Conservation (phyloP, 1,140 invertebrate species). For the Vollenhovia emeryi region DNA sequence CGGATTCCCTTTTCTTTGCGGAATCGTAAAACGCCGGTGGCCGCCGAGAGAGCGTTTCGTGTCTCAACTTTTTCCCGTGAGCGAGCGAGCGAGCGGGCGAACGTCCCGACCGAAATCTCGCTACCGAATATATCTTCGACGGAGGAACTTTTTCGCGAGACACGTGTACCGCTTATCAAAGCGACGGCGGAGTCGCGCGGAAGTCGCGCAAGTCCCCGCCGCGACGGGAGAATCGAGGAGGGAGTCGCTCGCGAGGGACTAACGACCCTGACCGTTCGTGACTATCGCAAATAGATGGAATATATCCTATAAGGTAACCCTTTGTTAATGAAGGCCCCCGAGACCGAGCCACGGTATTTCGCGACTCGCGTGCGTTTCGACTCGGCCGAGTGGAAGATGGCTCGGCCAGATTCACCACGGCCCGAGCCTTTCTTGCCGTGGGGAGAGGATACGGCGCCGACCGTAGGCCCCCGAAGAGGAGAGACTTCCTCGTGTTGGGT, state of each 20-base stretch:
- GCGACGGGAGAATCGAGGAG: slow-evolving; percentile 46
- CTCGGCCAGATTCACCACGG: slow-evolving; percentile 63
- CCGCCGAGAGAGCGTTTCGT: background rate
- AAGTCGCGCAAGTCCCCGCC: slow-evolving; percentile 3
- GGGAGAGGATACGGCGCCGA: slow-evolving; percentile 43
- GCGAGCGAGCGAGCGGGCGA: background rate
- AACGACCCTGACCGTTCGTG: slow-evolving; percentile 70
- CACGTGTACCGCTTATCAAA: slow-evolving; percentile 31
- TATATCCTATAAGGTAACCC: slow-evolving; percentile 73
- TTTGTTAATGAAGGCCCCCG: slow-evolving; percentile 72
- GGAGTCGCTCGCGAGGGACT: slow-evolving; percentile 55
- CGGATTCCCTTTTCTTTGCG: background rate
- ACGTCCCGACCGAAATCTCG: background rate
- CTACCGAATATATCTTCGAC: background rate
- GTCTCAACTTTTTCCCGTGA: background rate
- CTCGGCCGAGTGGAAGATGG: slow-evolving; percentile 61
- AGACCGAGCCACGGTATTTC: slow-evolving; percentile 57
- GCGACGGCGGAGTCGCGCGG: slow-evolving; percentile 2
- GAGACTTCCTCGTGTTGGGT: slow-evolving; percentile 57
- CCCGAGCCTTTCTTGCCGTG: slow-evolving; percentile 32
- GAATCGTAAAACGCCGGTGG: background rate
- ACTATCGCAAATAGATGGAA: slow-evolving; percentile 74
- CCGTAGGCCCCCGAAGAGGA: slow-evolving; percentile 18
- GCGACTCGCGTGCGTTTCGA: slow-evolving; percentile 72
- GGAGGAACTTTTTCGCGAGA: background rate